phyloP scores from a whole-genome alignment of 2,797 vertebrate genomes.

The Alca torda region DNA sequence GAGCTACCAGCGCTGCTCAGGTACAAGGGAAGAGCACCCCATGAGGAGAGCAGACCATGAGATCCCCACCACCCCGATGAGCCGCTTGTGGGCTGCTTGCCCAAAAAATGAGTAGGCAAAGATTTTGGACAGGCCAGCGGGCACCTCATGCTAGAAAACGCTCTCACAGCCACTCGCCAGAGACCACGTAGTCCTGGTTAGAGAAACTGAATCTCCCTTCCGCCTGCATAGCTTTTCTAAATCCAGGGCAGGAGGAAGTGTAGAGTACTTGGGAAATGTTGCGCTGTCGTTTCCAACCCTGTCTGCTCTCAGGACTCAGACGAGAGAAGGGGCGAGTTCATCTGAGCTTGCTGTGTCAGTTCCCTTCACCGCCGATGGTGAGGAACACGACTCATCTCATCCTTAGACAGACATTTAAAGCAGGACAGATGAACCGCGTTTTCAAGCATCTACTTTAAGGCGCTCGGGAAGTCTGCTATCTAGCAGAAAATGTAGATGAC shows the following conservation, averaged over 20 bases:
- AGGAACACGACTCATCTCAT: background rate
- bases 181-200: background rate
- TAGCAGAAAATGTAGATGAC: background rate
- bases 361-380: background rate
- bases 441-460: background rate
- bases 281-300: accelerated
- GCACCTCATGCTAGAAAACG: background rate
- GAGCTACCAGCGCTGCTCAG: background rate
- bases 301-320: background rate
- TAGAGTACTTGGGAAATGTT: background rate
- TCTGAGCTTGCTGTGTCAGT: background rate
- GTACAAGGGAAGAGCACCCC: background rate
- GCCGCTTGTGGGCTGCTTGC: background rate
- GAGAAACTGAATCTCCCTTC: background rate
- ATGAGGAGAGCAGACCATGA: accelerated
- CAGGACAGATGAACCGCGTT: background rate
- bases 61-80: accelerated
- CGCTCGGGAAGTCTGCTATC: background rate
- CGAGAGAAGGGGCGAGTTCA: accelerated
- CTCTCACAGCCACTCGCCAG: background rate
- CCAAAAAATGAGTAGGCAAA: background rate
- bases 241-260: background rate
- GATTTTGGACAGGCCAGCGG: background rate
- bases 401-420: background rate
- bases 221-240: background rate